Percentiles rank a stretch among this genome's conserved stretches.
These are phyloP conservation scores for Tetramorium simillimum DNA, from an alignment of 1,140 invertebrate genomes.

Conservation along the genomic window DNA sequence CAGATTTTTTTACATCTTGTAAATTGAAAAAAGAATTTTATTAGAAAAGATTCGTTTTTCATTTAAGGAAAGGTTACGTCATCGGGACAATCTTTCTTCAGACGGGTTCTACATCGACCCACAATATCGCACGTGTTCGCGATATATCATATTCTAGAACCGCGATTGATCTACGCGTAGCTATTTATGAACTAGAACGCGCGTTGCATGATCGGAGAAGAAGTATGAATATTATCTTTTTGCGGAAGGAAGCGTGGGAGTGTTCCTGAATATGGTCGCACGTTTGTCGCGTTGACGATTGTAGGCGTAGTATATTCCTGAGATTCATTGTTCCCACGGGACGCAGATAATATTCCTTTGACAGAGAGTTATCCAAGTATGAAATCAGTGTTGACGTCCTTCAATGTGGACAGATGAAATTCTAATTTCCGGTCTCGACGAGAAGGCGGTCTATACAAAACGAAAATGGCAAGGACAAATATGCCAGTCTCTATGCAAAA, in stretches of 20 bases:
- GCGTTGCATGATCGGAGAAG: neutral
- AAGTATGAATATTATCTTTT: constrained; percentile 46
- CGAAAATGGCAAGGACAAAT: neutral
- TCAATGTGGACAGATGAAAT: constrained; percentile 44
- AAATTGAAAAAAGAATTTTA: neutral
- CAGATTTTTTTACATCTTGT: neutral
- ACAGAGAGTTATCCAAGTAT: constrained; percentile 22
- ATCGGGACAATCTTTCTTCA: neutral
- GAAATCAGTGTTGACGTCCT: constrained; percentile 24
- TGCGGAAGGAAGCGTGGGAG: constrained; percentile 43
- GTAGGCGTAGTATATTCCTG: constrained; percentile 25
- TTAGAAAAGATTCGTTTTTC: neutral
- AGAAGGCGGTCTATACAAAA: constrained; percentile 1
- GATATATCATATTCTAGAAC: constrained; percentile 49
- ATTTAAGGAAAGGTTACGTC: constrained; percentile 7
- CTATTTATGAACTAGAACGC: constrained; percentile 53
- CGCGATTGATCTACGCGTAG: constrained; percentile 37
- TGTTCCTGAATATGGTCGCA: constrained; percentile 6
- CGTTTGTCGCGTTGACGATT: constrained; percentile 42
- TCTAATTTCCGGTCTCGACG: constrained; percentile 45
- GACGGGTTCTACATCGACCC: neutral
- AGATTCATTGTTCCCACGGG: constrained; percentile 1
- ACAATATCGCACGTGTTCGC: constrained; percentile 8
- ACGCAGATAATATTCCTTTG: constrained; percentile 20
- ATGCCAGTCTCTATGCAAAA: neutral